Base-by-base conservation (phyloP, 2,797 vertebrate species). In the Rhabdomys pumilio region DNA sequence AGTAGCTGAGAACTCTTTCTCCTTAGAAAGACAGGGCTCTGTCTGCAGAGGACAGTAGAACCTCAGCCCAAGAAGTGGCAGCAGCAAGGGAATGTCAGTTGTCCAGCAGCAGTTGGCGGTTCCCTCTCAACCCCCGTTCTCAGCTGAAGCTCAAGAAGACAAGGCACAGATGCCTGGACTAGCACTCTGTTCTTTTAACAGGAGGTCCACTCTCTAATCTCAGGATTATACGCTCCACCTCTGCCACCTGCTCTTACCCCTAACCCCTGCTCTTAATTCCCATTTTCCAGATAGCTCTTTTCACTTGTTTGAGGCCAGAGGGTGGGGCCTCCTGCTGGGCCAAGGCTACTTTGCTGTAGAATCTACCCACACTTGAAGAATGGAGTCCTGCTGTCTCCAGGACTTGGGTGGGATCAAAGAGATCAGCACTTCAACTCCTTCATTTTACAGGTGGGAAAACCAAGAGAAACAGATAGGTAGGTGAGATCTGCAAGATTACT, bases 381-480 rank as follows among this genome's bases (percentile, higher is more conserved):
- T 38, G 67, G 88, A 95, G 79, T 59, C 93, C 41, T 20, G 76
- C 61, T 57, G 65, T 93, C 95, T 94, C 72, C 59, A n/a, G 59
- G 50, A 95, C 90, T 77, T 20, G 38, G 85, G 73, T 86, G n/a
- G 89, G 89, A 76, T 92, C 89, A 92, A 93, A 94, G 93, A 83
- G 76, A 31, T 59, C 63, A 29, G 38, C 2, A 24, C 38, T 89
- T 34, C 31, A 67, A 59, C 90, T 77, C 79, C 82, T 59, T 91
- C 31, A n/a, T 91, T 91, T 91, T 59, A 24, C 65, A 93, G 75
- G 73, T 79, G 57, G 87, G n/a, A 72, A 90, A 92, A 50, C 31
- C 0, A 61, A 90, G 55, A 91, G 83, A 90, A 91, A 80, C 13
- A 90, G 86, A 80, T 24, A 83, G 95, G 72, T 41, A 38, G 77